Conservation (phyloP, 2,797 vertebrate species). For the Aulostomus chinensis region DNA sequence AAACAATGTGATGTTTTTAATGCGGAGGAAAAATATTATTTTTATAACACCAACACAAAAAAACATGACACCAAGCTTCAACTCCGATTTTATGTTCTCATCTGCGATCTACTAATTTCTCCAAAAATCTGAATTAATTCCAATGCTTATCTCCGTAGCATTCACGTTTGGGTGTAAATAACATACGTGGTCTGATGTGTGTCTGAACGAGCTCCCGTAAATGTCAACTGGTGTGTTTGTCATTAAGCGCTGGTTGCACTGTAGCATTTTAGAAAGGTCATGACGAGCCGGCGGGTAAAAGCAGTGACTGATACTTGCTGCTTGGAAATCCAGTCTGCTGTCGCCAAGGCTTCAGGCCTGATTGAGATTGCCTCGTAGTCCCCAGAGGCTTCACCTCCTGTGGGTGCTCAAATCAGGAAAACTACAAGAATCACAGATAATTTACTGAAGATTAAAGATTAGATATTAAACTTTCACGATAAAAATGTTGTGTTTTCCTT, state of each 20-base stretch:
- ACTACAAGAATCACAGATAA: neutral
- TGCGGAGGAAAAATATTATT: neutral
- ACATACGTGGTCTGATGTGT: constrained; percentile 61
- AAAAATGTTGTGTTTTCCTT: neutral
- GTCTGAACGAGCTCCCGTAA: constrained; percentile 63
- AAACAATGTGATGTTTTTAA: constrained; percentile 14
- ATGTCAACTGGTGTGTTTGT: constrained; percentile 76
- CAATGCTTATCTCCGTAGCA: too few species aligned
- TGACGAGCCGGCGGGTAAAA: constrained; percentile 47
- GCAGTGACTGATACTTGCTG: constrained; percentile 39
- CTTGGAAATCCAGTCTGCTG: constrained; percentile 13
- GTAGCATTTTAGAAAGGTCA: constrained; percentile 75
- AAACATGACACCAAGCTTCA: neutral
- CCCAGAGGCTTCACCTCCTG: constrained; percentile 5
- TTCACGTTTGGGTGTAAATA: constrained; percentile 34
- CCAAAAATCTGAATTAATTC: too few species aligned
- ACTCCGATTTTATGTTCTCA: too few species aligned
- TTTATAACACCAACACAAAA: too few species aligned
- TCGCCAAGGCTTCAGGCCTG: constrained; percentile 12
- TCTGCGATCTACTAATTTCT: too few species aligned
- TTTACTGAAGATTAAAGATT: neutral
- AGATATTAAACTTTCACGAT: neutral
- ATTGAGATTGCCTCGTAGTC: constrained; percentile 22
- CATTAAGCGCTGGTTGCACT: constrained; percentile 65
- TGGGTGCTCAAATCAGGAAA: constrained; percentile 12